A percentile compares a stretch with the other conserved stretches of the same genome.
Evolutionary conservation across 2,888 invertebrate species (phyloP).

Genomic region (Polyploca ridens): DNA sequence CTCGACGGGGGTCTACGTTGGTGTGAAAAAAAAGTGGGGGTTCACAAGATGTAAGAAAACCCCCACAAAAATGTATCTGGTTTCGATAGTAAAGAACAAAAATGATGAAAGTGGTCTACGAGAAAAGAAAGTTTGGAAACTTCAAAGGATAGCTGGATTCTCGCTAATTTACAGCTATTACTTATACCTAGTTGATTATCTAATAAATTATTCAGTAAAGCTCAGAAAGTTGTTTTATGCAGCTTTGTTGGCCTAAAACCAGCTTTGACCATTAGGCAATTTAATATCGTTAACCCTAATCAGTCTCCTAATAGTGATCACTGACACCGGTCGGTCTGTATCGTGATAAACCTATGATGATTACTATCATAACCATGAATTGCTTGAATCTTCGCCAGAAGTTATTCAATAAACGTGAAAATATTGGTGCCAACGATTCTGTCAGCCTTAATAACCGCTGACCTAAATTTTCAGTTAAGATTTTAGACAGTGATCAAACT

Average conservation of each 20-base stretch:
- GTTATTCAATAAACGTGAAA: not conserved
- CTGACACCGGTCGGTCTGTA: not conserved
- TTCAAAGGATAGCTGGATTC: too few relatives aligned
- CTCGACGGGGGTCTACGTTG: too few relatives aligned
- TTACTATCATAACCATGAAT: not conserved
- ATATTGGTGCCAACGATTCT: not conserved
- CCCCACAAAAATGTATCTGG: too few relatives aligned
- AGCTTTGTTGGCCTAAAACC: not conserved
- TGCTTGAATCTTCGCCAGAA: constrained; percentile 5
- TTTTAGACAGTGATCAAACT: constrained; percentile 7
- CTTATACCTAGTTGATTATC: too few relatives aligned
- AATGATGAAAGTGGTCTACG: too few relatives aligned
- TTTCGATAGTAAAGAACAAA: too few relatives aligned
- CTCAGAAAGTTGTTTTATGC: not conserved
- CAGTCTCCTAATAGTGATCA: not conserved
- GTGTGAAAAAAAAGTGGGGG: too few relatives aligned
- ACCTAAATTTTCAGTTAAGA: constrained; percentile 10
- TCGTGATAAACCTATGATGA: not conserved
- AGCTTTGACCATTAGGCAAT: not conserved
- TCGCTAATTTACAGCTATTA: too few relatives aligned
- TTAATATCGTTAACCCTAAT: not conserved
- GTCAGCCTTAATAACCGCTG: constrained; percentile 10
- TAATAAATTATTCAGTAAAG: not conserved
- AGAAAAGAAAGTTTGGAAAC: too few relatives aligned
- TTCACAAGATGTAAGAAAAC: too few relatives aligned